Percentiles rank a stretch among this genome's conserved stretches.
These are phyloP conservation scores for Marmota flaviventris DNA, from an alignment of 2,113 vertebrate species.

Conservation along the genomic window DNA sequence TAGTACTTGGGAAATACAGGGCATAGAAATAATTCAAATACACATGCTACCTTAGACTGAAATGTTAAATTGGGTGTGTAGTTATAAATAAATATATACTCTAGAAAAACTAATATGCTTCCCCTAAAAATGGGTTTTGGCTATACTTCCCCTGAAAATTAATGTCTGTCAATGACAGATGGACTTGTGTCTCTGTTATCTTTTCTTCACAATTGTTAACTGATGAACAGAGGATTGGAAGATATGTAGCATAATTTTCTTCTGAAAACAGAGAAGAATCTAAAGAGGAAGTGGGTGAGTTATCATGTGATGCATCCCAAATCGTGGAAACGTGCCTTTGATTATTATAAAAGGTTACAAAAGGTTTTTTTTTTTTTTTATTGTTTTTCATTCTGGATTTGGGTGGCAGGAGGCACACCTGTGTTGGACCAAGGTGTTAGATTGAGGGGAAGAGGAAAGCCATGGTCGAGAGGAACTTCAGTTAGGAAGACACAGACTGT, in stretches of 20 bases:
- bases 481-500: neutral
- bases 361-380: too few relatives aligned
- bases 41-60: neutral
- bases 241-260: neutral
- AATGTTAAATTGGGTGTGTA: neutral
- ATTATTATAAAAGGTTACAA: neutral
- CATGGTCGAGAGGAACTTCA: neutral
- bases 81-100: neutral
- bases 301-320: neutral
- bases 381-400: neutral
- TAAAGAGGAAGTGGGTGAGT: neutral
- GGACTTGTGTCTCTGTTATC: neutral
- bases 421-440: neutral
- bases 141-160: neutral
- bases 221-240: neutral
- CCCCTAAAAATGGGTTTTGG: neutral
- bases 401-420: neutral
- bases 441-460: neutral
- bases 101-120: neutral
- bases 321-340: neutral
- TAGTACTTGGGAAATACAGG: slow-evolving; percentile 7
- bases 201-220: neutral
- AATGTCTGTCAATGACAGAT: neutral
- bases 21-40: neutral
- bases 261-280: neutral